Evolutionary conservation across 2,113 vertebrate genomes (phyloP), one percentile per base, ranked within the genome.

Genomic region (Heloderma charlesbogerti): DNA sequence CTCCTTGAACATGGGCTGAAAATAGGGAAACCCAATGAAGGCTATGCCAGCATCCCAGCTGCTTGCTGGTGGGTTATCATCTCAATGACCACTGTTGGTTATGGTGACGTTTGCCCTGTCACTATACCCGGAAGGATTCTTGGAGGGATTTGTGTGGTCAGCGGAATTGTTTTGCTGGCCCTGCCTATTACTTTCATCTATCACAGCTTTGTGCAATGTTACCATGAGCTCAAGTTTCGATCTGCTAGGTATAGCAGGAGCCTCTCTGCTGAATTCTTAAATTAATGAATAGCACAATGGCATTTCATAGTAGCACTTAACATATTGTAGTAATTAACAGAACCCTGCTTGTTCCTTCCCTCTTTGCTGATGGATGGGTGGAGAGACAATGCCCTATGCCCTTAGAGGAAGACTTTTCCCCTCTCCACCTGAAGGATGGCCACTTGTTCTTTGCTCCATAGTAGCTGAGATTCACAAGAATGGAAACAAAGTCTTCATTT

Each of bases 31-130:
- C 98, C 98, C 96, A 99, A 99, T 94, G 98, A 97, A 89, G 99
- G 99, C 97, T 99, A 99, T 87, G 98, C 98, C 97, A 99, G 99
- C 97, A 99, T 99, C 96, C 99, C 99, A 1, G 98, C 99, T 54
- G 98, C 99, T 92, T 99, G 99, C 96, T 99, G 99, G 99, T 99
- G 99, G 99, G 99, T 99, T 96, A 99, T 99, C 96, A 99, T 99
- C 97, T 99, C 99, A 66, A 99, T 99, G 99, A 99, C 99, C 90
- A 99, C 99, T 0, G 99, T 99, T 94, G 99, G 99, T 93, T 99
- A 99, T 77, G 99, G 99, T 92, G 99, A 99, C 92, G 99, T 99
- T 97, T 99, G 99, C 95, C 99, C 99, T 74, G 98, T 99, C 97
- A 99, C 99, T 16, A 90, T 99, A 82, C 99, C 99, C 40, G 99